phyloP scores from a whole-genome alignment of 2,888 invertebrate species.

The Rhamphomyia laevipes region DNA sequence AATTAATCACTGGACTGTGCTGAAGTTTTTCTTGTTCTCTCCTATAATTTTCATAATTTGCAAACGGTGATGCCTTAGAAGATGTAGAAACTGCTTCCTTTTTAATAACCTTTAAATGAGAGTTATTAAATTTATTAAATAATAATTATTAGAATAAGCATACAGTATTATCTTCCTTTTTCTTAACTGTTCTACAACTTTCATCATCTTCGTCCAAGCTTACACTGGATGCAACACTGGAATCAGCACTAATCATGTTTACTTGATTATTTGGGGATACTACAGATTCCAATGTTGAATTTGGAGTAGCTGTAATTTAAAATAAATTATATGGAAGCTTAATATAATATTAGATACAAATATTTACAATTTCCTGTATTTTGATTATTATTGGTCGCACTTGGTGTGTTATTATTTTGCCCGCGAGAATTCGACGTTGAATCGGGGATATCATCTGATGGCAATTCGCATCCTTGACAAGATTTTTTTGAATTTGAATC shows the following conservation, averaged over 20 bases:
- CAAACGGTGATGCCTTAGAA: conserved; percentile 31
- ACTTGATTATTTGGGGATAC: conserved; percentile 52
- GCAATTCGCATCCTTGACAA: conserved; percentile 69
- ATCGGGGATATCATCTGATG: conserved; percentile 59
- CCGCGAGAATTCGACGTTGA: conserved; percentile 51
- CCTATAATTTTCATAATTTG: conserved; percentile 27
- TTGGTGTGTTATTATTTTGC: conserved; percentile 71
- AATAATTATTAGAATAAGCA: conserved; percentile 7
- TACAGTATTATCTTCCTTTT: conserved; percentile 35
- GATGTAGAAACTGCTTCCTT: conserved; percentile 37
- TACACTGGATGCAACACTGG: conserved; percentile 38
- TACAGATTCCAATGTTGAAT: conserved; percentile 36
- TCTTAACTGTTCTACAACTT: conserved; percentile 35
- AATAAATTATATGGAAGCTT: not conserved
- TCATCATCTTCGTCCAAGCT: conserved; percentile 37
- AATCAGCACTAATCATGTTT: conserved; percentile 49
- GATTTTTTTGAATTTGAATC: conserved; percentile 52
- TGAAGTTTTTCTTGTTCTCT: conserved; percentile 12
- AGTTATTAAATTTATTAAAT: not conserved
- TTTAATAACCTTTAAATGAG: conserved; percentile 27
- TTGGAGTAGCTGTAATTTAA: conserved; percentile 31
- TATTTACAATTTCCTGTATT: conserved; percentile 37
- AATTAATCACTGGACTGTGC: not conserved
- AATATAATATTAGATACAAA: not conserved
- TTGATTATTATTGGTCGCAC: conserved; percentile 62